Conservation (phyloP, 2,113 vertebrate species). For the Phyllostomus discolor region DNA sequence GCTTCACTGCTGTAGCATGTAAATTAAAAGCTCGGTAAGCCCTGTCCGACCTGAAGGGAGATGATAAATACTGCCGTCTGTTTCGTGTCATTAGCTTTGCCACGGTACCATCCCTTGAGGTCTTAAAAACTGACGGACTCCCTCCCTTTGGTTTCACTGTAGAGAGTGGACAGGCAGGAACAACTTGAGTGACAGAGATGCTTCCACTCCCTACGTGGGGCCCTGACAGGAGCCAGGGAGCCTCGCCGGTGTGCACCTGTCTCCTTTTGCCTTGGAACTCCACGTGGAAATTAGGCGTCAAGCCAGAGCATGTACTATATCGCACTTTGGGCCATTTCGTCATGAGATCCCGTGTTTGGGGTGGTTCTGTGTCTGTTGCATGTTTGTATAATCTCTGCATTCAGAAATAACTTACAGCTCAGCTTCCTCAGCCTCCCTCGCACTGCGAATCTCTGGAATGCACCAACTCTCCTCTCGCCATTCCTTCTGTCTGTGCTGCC, state of each 20-base stretch:
- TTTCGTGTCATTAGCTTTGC: background rate
- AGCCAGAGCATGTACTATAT: fast-evolving
- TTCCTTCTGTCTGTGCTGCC: constrained; percentile 45
- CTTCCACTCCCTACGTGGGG: background rate
- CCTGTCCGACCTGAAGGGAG: background rate
- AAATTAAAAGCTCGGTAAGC: background rate
- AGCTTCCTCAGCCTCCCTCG: constrained; percentile 46
- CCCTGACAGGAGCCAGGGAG: background rate
- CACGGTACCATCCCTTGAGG: background rate
- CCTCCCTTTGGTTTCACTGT: background rate
- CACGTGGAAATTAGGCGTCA: background rate
- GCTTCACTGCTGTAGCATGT: background rate
- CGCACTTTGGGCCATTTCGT: background rate
- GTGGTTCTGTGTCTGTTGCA: constrained; percentile 40
- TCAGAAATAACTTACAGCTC: background rate
- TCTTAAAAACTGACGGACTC: background rate
- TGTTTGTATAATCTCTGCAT: constrained; percentile 40
- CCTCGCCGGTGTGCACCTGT: background rate
- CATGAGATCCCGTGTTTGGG: background rate
- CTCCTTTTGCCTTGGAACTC: background rate
- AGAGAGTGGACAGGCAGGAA: background rate
- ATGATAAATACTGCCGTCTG: background rate
- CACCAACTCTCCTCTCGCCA: constrained; percentile 22
- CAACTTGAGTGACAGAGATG: background rate
- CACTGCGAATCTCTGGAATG: constrained; percentile 53